Evolutionary conservation across 2,113 vertebrate species (phyloP).

Genomic region (Hyaena hyaena): DNA sequence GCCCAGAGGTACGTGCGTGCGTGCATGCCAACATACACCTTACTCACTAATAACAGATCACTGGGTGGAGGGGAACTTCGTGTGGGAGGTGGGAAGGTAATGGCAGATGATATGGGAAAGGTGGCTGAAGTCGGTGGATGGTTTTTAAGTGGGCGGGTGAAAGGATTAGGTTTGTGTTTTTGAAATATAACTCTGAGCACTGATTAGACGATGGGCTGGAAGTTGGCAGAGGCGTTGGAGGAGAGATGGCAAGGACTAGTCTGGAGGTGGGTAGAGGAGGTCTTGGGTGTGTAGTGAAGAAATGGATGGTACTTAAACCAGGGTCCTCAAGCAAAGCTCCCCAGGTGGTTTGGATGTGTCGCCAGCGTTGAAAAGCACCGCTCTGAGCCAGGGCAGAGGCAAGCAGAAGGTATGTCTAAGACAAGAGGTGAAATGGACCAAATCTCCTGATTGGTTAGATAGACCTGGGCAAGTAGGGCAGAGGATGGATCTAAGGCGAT

Average conservation of each 20-base stretch:
- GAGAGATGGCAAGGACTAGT: neutral
- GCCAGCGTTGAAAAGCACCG: neutral
- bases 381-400: neutral
- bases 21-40: neutral
- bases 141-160: neutral
- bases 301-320: neutral
- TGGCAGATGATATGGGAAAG: neutral
- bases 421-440: neutral
- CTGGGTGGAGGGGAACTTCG: neutral
- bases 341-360: neutral
- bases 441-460: neutral
- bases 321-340: neutral
- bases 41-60: neutral
- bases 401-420: neutral
- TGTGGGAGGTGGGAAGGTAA: neutral
- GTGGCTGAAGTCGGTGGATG: neutral
- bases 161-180: neutral
- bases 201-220: neutral
- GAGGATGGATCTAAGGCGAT: neutral
- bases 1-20: no score
- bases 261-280: neutral
- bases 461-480: neutral
- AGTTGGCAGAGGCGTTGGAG: neutral
- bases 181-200: neutral
- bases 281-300: conserved; percentile 17